Conservation (phyloP, 2,113 vertebrate species). For the Mugil cephalus region DNA sequence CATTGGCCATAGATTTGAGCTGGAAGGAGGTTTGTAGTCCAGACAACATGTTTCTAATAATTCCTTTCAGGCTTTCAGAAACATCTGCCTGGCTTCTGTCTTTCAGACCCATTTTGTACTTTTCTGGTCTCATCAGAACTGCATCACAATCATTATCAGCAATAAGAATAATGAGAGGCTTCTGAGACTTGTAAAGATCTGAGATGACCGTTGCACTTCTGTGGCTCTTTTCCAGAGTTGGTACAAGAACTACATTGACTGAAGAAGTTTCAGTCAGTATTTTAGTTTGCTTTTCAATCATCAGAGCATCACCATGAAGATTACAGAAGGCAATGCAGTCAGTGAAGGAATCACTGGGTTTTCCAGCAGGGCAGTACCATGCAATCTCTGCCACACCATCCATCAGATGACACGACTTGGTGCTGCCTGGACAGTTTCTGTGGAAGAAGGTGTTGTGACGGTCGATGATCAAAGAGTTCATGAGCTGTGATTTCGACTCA, state of each 20-base stretch:
- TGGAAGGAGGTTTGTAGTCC: constrained; percentile 13
- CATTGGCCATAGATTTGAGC: constrained; percentile 61
- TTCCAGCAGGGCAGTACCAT: constrained; percentile 84
- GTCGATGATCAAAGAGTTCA: no score
- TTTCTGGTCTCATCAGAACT: neutral
- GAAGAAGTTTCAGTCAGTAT: constrained; percentile 76
- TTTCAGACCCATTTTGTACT: constrained; percentile 68
- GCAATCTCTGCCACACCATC: constrained; percentile 58
- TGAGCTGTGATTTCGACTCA: no score
- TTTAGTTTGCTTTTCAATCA: constrained; percentile 55
- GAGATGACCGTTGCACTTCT: constrained; percentile 37
- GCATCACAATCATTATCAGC: constrained; percentile 39
- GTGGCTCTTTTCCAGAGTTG: constrained; percentile 38
- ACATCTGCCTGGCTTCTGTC: constrained; percentile 77
- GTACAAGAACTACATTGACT: constrained; percentile 73
- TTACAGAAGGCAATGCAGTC: constrained; percentile 80
- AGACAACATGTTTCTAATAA: constrained; percentile 63
- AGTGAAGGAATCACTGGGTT: constrained; percentile 73
- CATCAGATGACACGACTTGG: no score
- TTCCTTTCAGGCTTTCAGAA: constrained; percentile 50
- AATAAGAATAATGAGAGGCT: constrained; percentile 73
- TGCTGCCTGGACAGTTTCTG: no score
- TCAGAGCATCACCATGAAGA: constrained; percentile 80
- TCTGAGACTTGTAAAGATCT: constrained; percentile 50
- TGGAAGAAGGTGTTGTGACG: no score